Percentiles rank a stretch among this genome's conserved stretches.
These are phyloP conservation scores for Ctenopoma kingsleyae DNA, from an alignment of 2,797 vertebrate species.

Conservation along the genomic window DNA sequence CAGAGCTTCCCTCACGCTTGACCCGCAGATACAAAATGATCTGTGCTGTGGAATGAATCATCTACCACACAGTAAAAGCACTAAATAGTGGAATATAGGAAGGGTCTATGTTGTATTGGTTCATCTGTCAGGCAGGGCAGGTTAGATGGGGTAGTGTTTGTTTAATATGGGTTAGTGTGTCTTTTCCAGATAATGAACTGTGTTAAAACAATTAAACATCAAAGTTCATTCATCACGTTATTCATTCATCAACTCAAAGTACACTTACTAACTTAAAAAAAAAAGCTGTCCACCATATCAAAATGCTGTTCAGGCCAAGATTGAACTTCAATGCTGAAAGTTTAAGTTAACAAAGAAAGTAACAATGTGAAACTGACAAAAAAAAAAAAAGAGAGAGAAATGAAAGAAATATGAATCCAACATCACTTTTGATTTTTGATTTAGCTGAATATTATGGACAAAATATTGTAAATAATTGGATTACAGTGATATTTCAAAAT, in stretches of 20 bases:
- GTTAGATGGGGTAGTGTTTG: too few species aligned
- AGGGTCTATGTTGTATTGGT: background rate
- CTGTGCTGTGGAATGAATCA: constrained; percentile 12
- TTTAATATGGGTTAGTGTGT: background rate
- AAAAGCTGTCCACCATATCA: too few species aligned
- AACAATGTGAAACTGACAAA: too few species aligned
- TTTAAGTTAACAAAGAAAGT: too few species aligned
- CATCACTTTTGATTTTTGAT: too few species aligned
- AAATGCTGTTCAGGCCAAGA: too few species aligned
- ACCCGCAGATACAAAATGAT: constrained; percentile 24
- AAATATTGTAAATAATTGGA: too few species aligned
- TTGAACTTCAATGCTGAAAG: too few species aligned
- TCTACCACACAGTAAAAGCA: background rate
- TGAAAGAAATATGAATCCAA: too few species aligned
- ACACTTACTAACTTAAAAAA: background rate
- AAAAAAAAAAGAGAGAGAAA: too few species aligned
- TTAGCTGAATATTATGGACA: too few species aligned
- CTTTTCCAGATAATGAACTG: background rate
- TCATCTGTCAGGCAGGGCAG: background rate
- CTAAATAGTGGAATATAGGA: background rate
- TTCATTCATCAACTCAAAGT: background rate
- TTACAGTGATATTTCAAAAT: too few species aligned
- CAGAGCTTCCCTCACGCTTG: constrained; percentile 19
- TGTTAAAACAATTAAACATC: background rate
- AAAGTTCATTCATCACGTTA: constrained; percentile 11